Evolutionary conservation across 2,113 vertebrate species (phyloP).

Genomic region (Scomber scombrus): DNA sequence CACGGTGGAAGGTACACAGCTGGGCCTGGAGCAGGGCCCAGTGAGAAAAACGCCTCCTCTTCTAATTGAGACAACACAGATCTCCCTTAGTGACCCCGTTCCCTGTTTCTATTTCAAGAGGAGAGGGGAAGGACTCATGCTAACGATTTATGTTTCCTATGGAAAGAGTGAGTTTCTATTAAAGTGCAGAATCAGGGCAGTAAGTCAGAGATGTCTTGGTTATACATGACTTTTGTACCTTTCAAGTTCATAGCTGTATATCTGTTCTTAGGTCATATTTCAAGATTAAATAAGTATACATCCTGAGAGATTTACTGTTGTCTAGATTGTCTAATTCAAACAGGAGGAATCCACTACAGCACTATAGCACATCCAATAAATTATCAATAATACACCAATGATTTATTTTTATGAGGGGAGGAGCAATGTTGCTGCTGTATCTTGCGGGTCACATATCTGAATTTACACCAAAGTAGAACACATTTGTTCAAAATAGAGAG

Average conservation of each 20-base stretch:
- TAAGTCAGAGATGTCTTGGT: neutral
- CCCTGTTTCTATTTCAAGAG: constrained; percentile 51
- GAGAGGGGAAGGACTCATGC: constrained; percentile 35
- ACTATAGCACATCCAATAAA: neutral
- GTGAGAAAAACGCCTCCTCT: constrained; percentile 70
- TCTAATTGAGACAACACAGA: constrained; percentile 77
- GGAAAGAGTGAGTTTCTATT: neutral
- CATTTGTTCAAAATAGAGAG: constrained; percentile 17
- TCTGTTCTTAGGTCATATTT: neutral
- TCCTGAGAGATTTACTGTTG: neutral
- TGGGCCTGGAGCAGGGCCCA: constrained; percentile 77
- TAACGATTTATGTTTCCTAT: constrained; percentile 26
- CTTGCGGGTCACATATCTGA: neutral
- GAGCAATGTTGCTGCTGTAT: neutral
- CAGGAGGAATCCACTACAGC: neutral
- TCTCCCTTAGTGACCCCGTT: constrained; percentile 65
- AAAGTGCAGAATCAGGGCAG: constrained; percentile 7
- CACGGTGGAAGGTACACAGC: constrained; percentile 76
- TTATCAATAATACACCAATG: neutral
- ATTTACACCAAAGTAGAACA: neutral
- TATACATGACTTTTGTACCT: neutral
- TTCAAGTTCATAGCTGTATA: neutral
- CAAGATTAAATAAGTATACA: neutral
- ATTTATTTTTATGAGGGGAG: neutral
- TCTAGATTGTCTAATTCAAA: neutral